Conservation (phyloP, 2,888 invertebrate genomes). For the Eupithecia centaureata region DNA sequence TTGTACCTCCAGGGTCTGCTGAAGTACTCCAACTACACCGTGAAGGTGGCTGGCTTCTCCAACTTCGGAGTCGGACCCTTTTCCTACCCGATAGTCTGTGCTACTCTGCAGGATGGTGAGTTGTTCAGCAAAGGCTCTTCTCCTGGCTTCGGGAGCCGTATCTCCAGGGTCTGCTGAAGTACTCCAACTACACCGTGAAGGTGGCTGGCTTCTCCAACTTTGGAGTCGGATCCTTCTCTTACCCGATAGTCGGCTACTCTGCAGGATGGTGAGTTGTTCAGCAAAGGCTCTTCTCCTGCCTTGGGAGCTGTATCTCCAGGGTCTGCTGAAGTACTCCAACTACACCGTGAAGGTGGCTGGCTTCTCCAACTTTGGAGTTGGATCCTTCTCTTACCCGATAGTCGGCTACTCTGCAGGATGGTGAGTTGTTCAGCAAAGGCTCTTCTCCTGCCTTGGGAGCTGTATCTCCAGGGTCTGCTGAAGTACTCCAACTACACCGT, state of each 20-base stretch:
- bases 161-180: slow-evolving; percentile 90
- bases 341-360: slow-evolving; percentile 94
- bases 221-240: slow-evolving; percentile 91
- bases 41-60: slow-evolving; percentile 93
- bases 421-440: slow-evolving; percentile 83
- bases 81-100: slow-evolving; percentile 90
- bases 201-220: slow-evolving; percentile 93
- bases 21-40: slow-evolving; percentile 94
- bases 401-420: slow-evolving; percentile 94
- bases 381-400: slow-evolving; percentile 89
- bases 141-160: too few relatives aligned
- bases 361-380: slow-evolving; percentile 92
- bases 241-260: slow-evolving; percentile 91
- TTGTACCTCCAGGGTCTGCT: slow-evolving; percentile 90
- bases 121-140: too few relatives aligned
- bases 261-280: slow-evolving; percentile 88
- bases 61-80: slow-evolving; percentile 92
- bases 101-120: slow-evolving; percentile 93
- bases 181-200: slow-evolving; percentile 93
- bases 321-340: slow-evolving; percentile 91
- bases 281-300: too few relatives aligned
- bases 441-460: too few relatives aligned
- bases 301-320: slow-evolving; percentile 90
- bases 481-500: slow-evolving; percentile 95
- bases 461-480: slow-evolving; percentile 89